phyloP scores from a whole-genome alignment of 30 jellyfish, hydroid and myxozoan genomes.

The Morbakka virulenta region DNA sequence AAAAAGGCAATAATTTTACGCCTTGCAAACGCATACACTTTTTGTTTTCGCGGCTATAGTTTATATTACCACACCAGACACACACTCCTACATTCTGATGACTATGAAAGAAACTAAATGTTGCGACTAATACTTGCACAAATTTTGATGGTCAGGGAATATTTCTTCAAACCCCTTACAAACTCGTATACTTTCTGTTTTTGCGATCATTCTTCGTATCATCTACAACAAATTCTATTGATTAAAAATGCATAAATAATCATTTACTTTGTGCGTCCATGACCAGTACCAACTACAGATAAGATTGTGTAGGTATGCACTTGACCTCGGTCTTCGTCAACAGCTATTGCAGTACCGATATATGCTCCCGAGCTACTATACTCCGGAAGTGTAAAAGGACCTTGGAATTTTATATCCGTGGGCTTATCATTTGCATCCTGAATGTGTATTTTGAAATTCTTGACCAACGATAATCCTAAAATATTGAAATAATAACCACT shows the following conservation, averaged over 20 bases:
- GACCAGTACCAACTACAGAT: conserved; percentile 34
- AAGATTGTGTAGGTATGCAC: conserved; percentile 47
- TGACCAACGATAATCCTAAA: conserved; percentile 46
- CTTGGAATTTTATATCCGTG: conserved; percentile 28
- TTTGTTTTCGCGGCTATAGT: too few relatives aligned
- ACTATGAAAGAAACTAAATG: too few relatives aligned
- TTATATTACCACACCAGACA: too few relatives aligned
- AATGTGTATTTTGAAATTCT: conserved; percentile 46
- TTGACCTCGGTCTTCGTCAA: conserved; percentile 78
- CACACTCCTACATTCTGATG: too few relatives aligned
- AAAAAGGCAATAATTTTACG: too few relatives aligned
- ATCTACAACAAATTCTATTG: too few relatives aligned
- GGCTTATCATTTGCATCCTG: conserved; percentile 79
- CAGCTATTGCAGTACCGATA: conserved; percentile 65
- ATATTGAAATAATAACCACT: not conserved
- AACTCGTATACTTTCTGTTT: too few relatives aligned
- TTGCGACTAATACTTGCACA: too few relatives aligned
- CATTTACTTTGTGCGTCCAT: conserved; percentile 24
- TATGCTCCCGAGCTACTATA: conserved; percentile 37
- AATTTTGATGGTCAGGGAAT: too few relatives aligned
- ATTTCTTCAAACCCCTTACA: too few relatives aligned
- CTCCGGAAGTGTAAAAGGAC: conserved; percentile 50
- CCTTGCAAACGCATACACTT: too few relatives aligned
- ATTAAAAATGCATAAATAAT: not conserved
- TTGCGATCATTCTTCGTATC: too few relatives aligned